Conservation (phyloP, 1,140 invertebrate genomes). For the Ceratosolen fusciceps region DNA sequence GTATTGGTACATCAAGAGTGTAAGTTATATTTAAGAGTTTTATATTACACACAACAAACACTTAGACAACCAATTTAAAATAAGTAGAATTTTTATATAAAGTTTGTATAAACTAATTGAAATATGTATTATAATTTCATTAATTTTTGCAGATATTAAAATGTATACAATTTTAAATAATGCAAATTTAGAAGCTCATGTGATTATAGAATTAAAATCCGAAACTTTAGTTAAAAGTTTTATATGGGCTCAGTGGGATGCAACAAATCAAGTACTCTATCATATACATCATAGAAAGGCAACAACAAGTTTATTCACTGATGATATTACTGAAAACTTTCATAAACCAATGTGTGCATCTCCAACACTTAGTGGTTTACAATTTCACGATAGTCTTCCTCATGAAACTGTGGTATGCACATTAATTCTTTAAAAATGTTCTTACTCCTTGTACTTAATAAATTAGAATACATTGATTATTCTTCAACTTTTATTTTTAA, state of each 20-base stretch:
- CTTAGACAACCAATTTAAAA: no score
- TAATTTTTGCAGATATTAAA: slow-evolving; percentile 56
- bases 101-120: no score
- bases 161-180: slow-evolving; percentile 62
- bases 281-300: slow-evolving; percentile 83
- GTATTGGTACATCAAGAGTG: slow-evolving; percentile 85
- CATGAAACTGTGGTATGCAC: slow-evolving; percentile 85
- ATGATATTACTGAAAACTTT: slow-evolving; percentile 75
- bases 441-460: no score
- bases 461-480: no score
- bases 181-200: slow-evolving; percentile 48
- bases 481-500: slow-evolving; percentile 9
- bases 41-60: no score
- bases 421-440: slow-evolving; percentile 24
- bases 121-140: no score
- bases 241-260: slow-evolving; percentile 88
- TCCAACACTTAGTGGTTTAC: slow-evolving; percentile 84
- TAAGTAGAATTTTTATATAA: no score
- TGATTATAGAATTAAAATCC: slow-evolving; percentile 67
- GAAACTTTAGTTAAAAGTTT: slow-evolving; percentile 81
- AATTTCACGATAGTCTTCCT: slow-evolving; percentile 87
- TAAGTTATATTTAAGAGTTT: no score
- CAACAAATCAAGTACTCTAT: slow-evolving; percentile 82
- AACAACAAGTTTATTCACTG: slow-evolving; percentile 77
- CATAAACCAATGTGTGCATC: slow-evolving; percentile 70